These are phyloP conservation scores for Bujurquina vittata DNA, from an alignment of 2,113 vertebrate genomes.

Conservation along the genomic window DNA sequence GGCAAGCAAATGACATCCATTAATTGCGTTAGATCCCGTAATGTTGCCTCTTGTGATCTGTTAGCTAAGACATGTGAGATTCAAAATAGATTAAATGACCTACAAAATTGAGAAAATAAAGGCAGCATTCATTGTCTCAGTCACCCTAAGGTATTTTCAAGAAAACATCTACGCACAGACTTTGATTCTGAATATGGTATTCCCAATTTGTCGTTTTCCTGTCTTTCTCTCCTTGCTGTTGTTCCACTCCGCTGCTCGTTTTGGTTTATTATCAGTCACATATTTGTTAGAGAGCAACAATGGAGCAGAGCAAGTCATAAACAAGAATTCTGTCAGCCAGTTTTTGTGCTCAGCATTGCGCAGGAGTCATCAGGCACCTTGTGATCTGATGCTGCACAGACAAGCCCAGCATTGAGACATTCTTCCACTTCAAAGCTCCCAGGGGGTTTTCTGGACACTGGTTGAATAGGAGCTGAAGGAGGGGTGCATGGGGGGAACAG, in stretches of 20 bases:
- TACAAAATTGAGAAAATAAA: slow-evolving; percentile 18
- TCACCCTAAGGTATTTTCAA: not conserved
- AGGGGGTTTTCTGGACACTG: slow-evolving; percentile 71
- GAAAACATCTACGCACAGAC: not conserved
- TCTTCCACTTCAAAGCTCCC: slow-evolving; percentile 79
- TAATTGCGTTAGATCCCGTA: slow-evolving; percentile 25
- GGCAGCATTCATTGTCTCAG: not conserved
- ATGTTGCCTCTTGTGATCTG: slow-evolving; percentile 35
- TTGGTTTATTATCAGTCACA: slow-evolving; percentile 32
- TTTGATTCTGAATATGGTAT: slow-evolving; percentile 8
- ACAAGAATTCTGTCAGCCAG: slow-evolving; percentile 34
- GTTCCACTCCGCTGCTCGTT: not conserved
- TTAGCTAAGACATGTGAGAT: slow-evolving; percentile 43
- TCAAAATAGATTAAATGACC: slow-evolving; percentile 38
- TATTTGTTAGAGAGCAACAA: slow-evolving; percentile 29
- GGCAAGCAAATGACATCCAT: slow-evolving; percentile 3
- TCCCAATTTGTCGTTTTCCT: slow-evolving; percentile 27
- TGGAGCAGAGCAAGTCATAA: slow-evolving; percentile 28
- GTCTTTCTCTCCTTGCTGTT: slow-evolving; percentile 7
- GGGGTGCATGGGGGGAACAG: slow-evolving; percentile 72
- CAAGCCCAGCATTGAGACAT: slow-evolving; percentile 73
- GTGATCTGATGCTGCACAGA: slow-evolving; percentile 62
- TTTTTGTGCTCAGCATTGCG: slow-evolving; percentile 27
- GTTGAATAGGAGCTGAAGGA: slow-evolving; percentile 73
- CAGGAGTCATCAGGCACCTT: slow-evolving; percentile 59